These are phyloP conservation scores for Cinclus cinclus DNA, from an alignment of 2,113 vertebrate species.

Conservation along the genomic window DNA sequence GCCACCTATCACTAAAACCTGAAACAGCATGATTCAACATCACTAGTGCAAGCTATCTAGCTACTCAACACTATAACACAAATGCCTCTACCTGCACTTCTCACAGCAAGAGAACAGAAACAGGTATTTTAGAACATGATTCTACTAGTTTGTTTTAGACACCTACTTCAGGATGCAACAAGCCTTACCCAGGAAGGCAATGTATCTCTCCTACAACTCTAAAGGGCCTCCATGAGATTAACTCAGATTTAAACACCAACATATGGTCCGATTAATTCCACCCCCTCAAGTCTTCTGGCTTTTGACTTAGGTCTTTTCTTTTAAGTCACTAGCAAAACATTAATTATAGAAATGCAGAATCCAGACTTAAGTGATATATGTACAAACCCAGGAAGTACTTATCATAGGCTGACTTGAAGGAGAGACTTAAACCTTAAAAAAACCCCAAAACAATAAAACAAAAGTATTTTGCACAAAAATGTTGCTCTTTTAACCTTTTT, in stretches of 20 bases:
- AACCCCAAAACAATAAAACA: background rate
- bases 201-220: background rate
- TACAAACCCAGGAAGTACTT: background rate
- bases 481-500: background rate
- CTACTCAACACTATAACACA: background rate
- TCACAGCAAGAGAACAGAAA: background rate
- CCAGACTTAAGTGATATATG: background rate
- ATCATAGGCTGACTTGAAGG: background rate
- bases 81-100: background rate
- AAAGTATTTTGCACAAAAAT: background rate
- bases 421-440: background rate
- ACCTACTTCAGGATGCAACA: background rate
- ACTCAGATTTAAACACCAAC: slow-evolving; percentile 22
- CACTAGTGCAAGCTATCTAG: background rate
- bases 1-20: background rate
- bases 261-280: slow-evolving; percentile 36
- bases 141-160: background rate
- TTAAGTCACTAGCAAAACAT: background rate
- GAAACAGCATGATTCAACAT: background rate
- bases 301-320: background rate
- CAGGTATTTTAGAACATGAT: background rate
- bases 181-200: background rate
- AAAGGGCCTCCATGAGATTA: background rate
- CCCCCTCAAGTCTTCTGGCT: background rate
- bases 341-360: background rate